Base-by-base conservation (phyloP, 2,797 vertebrate species). In the Bryconaethiops microstoma region DNA sequence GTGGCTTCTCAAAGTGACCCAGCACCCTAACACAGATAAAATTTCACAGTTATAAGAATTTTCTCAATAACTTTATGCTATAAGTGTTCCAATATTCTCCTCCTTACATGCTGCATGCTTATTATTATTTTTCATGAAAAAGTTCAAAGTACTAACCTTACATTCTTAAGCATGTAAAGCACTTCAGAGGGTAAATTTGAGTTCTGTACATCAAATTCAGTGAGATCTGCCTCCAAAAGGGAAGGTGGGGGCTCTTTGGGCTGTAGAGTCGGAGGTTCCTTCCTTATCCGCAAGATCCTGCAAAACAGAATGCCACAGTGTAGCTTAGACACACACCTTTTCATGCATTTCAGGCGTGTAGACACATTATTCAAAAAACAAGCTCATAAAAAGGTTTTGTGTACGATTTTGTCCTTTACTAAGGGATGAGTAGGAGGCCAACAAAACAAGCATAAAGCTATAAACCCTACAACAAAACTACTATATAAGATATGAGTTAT, bases 151-250 rank as follows among this genome's bases (percentile, higher is more conserved):
- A 69, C 68, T 88, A 86, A 96, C 96, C 97, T 95, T 77, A 99
- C 98, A 0, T 98, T 99, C 85, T 99, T 99, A n/a, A 99, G 92
- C 98, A 99, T 98, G 86, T 99, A 99, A 1, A 99, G 91, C 29
- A 99, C 97, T 85, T 99, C 98, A 0, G 96, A 98, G 0, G 97
- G 97, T 85, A 99, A 89, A 86, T 98, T 96, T 59, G 97, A 99
- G 84, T 95, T 98, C 90, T 98, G 96, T 55, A 98, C 96, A 8
- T 98, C 97, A 86, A 97, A 98, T 88, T 99, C 97, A 0, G 96
- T 97, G 63, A 99, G 92, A 81, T 99, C 97, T 0, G 98, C 97
- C 89, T 99, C 97, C 29, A 99, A 91, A 80, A 99, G 86, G 13
- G 97, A 97, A 25, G 98, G 95, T 0, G 97, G 97, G 0, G 98